Evolutionary conservation across 2,888 invertebrate species (phyloP).

Genomic region (Coremacera marginata): DNA sequence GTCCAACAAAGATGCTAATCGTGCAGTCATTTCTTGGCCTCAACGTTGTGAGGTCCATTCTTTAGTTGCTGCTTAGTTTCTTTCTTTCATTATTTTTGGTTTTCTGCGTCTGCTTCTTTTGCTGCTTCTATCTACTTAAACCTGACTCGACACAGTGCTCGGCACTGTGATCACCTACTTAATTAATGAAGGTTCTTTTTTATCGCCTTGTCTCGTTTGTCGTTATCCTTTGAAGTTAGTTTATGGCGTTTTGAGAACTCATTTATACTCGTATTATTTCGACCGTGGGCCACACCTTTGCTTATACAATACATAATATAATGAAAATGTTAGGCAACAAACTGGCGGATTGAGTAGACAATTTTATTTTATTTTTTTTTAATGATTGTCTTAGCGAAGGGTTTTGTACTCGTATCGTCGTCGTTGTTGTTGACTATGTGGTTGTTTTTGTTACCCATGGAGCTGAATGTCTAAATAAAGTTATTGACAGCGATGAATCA

Average conservation of each 20-base stretch:
- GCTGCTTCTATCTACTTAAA: not conserved
- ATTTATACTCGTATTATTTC: conserved; percentile 37
- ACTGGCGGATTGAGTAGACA: not conserved
- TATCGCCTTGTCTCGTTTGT: conserved; percentile 43
- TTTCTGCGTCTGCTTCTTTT: not conserved
- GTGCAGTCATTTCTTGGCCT: conserved; percentile 23
- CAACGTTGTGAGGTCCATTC: conserved; percentile 31
- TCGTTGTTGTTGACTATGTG: not conserved
- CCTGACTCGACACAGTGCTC: not conserved
- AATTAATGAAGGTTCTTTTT: conserved; percentile 48
- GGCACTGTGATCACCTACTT: conserved; percentile 45
- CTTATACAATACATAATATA: not conserved
- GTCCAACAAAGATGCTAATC: conserved; percentile 47
- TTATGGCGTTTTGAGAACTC: conserved; percentile 48
- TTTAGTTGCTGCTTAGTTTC: not conserved
- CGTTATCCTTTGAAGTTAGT: conserved; percentile 47
- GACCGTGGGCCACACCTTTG: conserved; percentile 18
- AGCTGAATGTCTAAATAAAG: conserved; percentile 30
- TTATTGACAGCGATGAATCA: conserved; percentile 14
- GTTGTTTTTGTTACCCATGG: conserved; percentile 14
- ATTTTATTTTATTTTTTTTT: not conserved
- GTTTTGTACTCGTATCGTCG: not conserved
- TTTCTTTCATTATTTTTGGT: not conserved
- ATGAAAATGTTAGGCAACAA: conserved; percentile 33
- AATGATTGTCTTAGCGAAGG: conserved; percentile 18